A percentile compares a stretch with the other conserved stretches of the same genome.
phyloP scores from a whole-genome alignment of 1,140 invertebrate genomes.

The Forficula auricularia region DNA sequence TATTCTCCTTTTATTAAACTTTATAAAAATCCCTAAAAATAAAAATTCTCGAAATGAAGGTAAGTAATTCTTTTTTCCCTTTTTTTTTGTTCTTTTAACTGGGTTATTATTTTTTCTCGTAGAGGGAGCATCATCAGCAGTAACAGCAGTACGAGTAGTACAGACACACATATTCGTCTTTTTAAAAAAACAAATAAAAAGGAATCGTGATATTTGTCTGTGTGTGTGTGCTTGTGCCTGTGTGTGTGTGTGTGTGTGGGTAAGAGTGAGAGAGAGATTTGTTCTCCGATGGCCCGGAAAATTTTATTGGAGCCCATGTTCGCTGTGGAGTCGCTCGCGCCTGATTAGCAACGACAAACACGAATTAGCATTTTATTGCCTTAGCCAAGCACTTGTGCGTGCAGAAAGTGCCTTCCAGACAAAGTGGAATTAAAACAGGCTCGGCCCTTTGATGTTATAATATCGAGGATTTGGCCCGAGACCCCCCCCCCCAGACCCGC shows the following conservation, averaged over 20 bases:
- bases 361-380: constrained; percentile 40
- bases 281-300: constrained; percentile 14
- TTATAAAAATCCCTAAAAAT: no score
- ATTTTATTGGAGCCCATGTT: constrained; percentile 16
- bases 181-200: constrained; percentile 5
- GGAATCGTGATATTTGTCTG: constrained; percentile 10
- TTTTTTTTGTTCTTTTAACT: no score
- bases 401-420: constrained; percentile 13
- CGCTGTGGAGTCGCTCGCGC: constrained; percentile 16
- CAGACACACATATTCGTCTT: not conserved
- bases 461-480: constrained; percentile 12
- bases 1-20: no score
- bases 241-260: no score
- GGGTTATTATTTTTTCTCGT: no score
- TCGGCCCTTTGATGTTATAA: constrained; percentile 14
- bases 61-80: no score
- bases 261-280: constrained; percentile 8
- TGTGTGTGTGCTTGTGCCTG: no score
- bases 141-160: no score
- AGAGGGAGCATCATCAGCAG: no score
- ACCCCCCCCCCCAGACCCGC: no score
- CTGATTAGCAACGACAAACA: constrained; percentile 37
- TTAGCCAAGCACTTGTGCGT: constrained; percentile 18
- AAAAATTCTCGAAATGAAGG: no score
- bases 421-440: constrained; percentile 18